Base-by-base conservation (phyloP, 2,888 invertebrate species). In the Macrosoma leucophasiata region DNA sequence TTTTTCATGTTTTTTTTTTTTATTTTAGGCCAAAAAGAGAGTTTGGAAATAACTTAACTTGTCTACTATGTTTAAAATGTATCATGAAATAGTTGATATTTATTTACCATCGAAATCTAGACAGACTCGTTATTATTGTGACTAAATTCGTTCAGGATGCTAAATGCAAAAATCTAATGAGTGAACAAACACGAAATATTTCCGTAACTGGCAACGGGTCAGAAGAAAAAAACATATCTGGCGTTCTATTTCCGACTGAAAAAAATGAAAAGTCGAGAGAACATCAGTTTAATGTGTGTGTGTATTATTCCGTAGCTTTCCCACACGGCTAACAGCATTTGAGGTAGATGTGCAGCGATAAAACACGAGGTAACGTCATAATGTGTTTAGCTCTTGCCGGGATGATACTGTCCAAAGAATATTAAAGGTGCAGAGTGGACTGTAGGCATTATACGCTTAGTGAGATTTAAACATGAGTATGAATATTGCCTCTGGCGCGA, bases 351-450 rank as follows among this genome's bases (percentile, higher is more conserved):
- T 41, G 56, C 60, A 62, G n/a, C 63, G 64, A 67, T 60, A 45
- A 51, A 57, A 56, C 52, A 50, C 36, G 45, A 62, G 58, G 67
- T 62, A 68, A 67, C 64, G 68, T 70, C 68, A 67, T 78, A 77
- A 78, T 72, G 66, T 61, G 68, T 69, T 77, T 71, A 76, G 62
- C 56, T 53, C 58, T 57, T 52, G 51, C 62, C 53, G 44, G 50
- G 54, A 48, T 45, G 45, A 35, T 43, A 38, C 29, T 22, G 13
- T 41, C 1, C 72, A 71, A 57, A 73, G 74, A 75, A 39, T 61
- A 66, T 30, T 13, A 20, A 13, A 9, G 3, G 9, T 11, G 1
- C n/a, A n/a, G n/a, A n/a, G n/a, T n/a, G n/a, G n/a, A n/a, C n/a
- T n/a, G n/a, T n/a, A n/a, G n/a, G n/a, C n/a, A n/a, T n/a, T n/a